phyloP scores from a whole-genome alignment of 2,888 invertebrate species.

The Lepidocyrtoides sp. region DNA sequence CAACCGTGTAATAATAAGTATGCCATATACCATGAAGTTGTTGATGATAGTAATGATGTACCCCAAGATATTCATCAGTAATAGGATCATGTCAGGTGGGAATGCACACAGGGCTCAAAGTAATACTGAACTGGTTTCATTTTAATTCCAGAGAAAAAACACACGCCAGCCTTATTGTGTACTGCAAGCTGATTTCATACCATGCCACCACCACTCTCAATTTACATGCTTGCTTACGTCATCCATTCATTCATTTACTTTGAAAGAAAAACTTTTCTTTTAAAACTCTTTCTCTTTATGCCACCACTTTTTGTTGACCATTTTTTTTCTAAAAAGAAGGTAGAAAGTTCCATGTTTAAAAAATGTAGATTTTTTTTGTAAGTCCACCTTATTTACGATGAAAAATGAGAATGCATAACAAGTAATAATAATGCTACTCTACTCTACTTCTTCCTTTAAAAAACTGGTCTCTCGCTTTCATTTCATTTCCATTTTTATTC shows the following conservation, averaged over 20 bases:
- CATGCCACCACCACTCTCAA: background rate
- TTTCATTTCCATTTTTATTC: constrained; percentile 54
- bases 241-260: constrained; percentile 14
- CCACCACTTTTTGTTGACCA: too few species aligned
- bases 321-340: too few species aligned
- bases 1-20: background rate
- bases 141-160: constrained; percentile 8
- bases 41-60: constrained; percentile 31
- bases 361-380: too few species aligned
- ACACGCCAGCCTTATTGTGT: too few species aligned
- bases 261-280: constrained; percentile 5
- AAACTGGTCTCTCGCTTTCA: constrained; percentile 37
- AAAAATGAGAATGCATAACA: background rate
- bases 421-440: background rate
- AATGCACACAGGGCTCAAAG: constrained; percentile 38
- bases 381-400: too few species aligned
- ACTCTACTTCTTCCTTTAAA: background rate
- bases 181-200: background rate
- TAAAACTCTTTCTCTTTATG: too few species aligned
- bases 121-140: constrained; percentile 49
- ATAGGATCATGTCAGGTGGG: constrained; percentile 53
- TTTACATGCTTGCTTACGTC: background rate
- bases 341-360: too few species aligned
- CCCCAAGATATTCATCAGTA: constrained; percentile 43
- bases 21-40: background rate